These are phyloP conservation scores for Gallinago media DNA, from an alignment of 2,113 vertebrate genomes.

Conservation along the genomic window DNA sequence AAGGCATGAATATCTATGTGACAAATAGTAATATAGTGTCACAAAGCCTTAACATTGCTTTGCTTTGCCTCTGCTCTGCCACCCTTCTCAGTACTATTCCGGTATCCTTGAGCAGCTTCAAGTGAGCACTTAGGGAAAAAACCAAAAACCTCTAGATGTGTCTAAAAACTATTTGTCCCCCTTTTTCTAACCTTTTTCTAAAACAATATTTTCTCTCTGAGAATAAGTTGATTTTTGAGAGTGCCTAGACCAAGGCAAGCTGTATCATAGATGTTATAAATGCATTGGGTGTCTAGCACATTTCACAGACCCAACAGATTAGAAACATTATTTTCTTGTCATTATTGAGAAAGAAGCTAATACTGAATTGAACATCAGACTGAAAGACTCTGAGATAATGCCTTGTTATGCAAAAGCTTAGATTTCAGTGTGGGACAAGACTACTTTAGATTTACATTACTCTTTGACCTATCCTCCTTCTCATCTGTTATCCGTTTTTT, in stretches of 20 bases:
- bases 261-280: background rate
- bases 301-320: background rate
- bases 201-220: background rate
- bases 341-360: background rate
- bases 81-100: background rate
- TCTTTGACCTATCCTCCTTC: background rate
- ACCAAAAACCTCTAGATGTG: accelerated
- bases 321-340: background rate
- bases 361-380: background rate
- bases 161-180: background rate
- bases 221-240: background rate
- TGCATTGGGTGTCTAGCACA: background rate
- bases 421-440: background rate
- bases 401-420: background rate
- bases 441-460: background rate
- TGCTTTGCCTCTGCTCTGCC: background rate
- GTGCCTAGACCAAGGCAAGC: background rate
- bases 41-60: background rate
- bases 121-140: background rate
- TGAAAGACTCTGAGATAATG: background rate
- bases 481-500: background rate
- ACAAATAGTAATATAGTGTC: background rate
- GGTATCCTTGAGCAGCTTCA: background rate
- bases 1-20: background rate
- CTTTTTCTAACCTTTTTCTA: background rate